Evolutionary conservation across 2,797 vertebrate species (phyloP).

Genomic region (Harpagifer antarcticus): DNA sequence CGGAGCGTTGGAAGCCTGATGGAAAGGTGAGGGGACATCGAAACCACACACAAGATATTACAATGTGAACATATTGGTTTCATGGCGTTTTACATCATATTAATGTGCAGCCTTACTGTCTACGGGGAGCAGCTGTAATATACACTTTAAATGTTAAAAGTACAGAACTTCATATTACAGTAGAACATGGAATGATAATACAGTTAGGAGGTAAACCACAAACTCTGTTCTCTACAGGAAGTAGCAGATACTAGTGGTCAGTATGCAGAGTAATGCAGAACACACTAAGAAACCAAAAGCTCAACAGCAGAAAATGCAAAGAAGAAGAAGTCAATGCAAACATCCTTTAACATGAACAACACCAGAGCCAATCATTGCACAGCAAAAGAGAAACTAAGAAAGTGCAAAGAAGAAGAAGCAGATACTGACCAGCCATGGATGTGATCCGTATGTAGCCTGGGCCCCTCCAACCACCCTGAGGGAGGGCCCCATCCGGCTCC

Average conservation of each 20-base stretch:
- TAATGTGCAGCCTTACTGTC: background rate
- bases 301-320: background rate
- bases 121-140: background rate
- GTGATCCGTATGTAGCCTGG: slow-evolving; percentile 72
- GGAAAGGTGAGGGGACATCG: too few relatives aligned
- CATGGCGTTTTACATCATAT: too few relatives aligned
- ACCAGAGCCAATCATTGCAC: too few relatives aligned
- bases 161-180: too few relatives aligned
- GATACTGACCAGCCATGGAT: slow-evolving; percentile 82
- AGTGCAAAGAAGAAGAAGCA: background rate
- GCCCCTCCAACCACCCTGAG: slow-evolving; percentile 81
- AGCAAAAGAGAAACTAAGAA: background rate
- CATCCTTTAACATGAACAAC: too few relatives aligned
- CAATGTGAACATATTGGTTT: too few relatives aligned
- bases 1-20: too few relatives aligned
- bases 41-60: too few relatives aligned
- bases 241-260: background rate
- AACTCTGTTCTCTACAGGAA: background rate
- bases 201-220: background rate
- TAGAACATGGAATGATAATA: background rate
- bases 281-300: too few relatives aligned
- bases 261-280: background rate
- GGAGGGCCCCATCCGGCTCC: slow-evolving; percentile 37
- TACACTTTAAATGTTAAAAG: too few relatives aligned
- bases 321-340: too few relatives aligned